Evolutionary conservation across 2,797 vertebrate species (phyloP).

Genomic region (Poeciliopsis paucimaculata): DNA sequence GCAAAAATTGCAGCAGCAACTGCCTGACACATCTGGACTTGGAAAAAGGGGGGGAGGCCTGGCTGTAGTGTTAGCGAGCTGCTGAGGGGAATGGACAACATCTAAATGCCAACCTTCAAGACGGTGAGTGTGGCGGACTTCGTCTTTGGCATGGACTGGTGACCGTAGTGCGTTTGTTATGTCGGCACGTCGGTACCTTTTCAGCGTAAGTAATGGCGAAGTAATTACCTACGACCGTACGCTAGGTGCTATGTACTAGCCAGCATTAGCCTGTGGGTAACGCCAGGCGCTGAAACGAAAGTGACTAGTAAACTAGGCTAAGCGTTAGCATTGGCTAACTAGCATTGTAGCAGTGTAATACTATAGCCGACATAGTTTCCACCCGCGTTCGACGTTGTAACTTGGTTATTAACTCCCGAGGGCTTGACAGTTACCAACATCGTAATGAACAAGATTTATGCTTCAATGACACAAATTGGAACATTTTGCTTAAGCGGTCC

Average conservation of each 20-base stretch:
- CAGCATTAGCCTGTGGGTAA: conserved; percentile 54
- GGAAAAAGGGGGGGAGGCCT: conserved; percentile 80
- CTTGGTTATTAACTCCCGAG: background rate
- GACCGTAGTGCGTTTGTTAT: conserved; percentile 4
- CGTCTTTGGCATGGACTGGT: background rate
- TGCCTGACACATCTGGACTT: conserved; percentile 82
- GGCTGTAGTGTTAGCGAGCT: conserved; percentile 75
- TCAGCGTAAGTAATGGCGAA: conserved; percentile 19
- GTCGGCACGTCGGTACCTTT: conserved; percentile 9
- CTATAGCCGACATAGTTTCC: conserved; percentile 59
- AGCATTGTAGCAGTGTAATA: conserved; percentile 34
- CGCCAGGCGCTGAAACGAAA: conserved; percentile 10
- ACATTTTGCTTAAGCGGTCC: conserved; percentile 16
- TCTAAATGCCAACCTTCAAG: conserved; percentile 72
- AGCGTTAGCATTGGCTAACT: conserved; percentile 35
- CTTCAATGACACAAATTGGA: background rate
- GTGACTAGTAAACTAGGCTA: conserved; percentile 28
- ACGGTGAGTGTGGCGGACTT: conserved; percentile 71
- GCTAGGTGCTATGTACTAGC: conserved; percentile 52
- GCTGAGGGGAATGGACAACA: conserved; percentile 81
- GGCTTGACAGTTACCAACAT: background rate
- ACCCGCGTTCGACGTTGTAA: conserved; percentile 30
- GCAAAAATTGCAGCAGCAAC: conserved; percentile 81
- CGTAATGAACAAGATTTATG: fast-evolving
- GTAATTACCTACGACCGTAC: conserved; percentile 27